These are phyloP conservation scores for Helleia helle DNA, from an alignment of 2,888 invertebrate genomes.

Conservation along the genomic window DNA sequence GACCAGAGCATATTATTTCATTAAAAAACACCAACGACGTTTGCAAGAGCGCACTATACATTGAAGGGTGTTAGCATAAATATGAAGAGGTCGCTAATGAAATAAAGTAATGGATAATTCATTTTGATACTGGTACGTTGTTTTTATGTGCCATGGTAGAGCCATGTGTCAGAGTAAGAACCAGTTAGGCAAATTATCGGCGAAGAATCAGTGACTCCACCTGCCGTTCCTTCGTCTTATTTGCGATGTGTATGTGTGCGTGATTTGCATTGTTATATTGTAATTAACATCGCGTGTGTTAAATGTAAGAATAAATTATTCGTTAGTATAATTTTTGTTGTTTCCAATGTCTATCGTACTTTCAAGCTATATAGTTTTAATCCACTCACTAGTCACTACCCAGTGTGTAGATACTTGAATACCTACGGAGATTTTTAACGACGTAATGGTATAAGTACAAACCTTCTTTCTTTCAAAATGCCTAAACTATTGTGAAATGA, in stretches of 20 bases:
- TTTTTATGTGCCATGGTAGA: conserved; percentile 20
- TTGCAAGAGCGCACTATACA: conserved; percentile 13
- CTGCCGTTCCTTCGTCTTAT: conserved; percentile 49
- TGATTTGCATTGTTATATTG: conserved; percentile 31
- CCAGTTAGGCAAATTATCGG: conserved; percentile 68
- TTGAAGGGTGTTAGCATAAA: conserved; percentile 1
- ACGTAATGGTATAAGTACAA: no score
- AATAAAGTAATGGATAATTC: conserved; percentile 24
- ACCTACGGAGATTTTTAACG: no score
- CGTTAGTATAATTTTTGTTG: no score
- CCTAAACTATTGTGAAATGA: no score
- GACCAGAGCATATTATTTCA: conserved; percentile 34
- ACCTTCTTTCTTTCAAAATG: no score
- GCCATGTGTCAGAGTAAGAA: conserved; percentile 48
- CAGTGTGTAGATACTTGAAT: no score
- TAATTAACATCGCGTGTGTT: conserved; percentile 14
- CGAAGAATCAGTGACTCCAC: conserved; percentile 59
- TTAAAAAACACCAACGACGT: conserved; percentile 17
- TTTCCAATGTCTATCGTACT: no score
- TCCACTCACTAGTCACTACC: no score
- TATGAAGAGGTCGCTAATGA: not conserved
- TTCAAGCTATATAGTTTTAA: no score
- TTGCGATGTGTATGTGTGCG: conserved; percentile 26
- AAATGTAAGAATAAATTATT: no score
- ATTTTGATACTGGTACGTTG: conserved; percentile 13